These are phyloP conservation scores for Tachina grossa DNA, from an alignment of 2,888 invertebrate genomes.

Conservation along the genomic window DNA sequence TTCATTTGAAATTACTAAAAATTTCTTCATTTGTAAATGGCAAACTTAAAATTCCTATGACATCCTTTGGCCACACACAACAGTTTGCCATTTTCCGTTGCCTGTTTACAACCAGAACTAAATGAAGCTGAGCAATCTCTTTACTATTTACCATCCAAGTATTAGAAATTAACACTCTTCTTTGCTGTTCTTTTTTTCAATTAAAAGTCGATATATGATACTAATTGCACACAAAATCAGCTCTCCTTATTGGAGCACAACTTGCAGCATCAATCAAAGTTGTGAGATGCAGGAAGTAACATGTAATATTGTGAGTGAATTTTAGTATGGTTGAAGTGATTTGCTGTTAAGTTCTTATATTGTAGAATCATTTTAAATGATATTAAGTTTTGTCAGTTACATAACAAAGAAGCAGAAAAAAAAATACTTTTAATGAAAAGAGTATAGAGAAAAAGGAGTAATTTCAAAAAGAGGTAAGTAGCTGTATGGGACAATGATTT, in stretches of 20 bases:
- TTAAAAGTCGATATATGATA: constrained; percentile 62
- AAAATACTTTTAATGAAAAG: constrained; percentile 4
- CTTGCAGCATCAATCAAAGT: constrained; percentile 61
- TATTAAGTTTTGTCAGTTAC: constrained; percentile 58
- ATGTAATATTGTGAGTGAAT: neutral
- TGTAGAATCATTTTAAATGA: constrained; percentile 12
- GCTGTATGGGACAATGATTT: neutral
- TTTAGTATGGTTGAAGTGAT: neutral
- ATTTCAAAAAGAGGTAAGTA: no score
- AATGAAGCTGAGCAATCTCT: neutral
- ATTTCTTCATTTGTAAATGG: neutral
- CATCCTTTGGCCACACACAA: neutral
- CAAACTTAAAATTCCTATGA: neutral
- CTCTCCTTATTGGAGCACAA: constrained; percentile 36
- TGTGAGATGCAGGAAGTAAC: neutral
- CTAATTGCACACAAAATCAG: constrained; percentile 65
- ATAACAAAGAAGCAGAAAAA: constrained; percentile 33
- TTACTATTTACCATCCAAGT: constrained; percentile 6
- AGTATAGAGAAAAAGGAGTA: neutral
- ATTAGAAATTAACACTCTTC: constrained; percentile 25
- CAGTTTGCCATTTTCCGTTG: neutral
- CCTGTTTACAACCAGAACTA: neutral
- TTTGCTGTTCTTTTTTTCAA: constrained; percentile 55
- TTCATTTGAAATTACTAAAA: neutral
- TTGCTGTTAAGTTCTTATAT: neutral